Evolutionary conservation across 53 echinoderm and acorn worm species (phyloP), one percentile per base, ranked within the genome.

Genomic region (Mesocentrotus franciscanus): DNA sequence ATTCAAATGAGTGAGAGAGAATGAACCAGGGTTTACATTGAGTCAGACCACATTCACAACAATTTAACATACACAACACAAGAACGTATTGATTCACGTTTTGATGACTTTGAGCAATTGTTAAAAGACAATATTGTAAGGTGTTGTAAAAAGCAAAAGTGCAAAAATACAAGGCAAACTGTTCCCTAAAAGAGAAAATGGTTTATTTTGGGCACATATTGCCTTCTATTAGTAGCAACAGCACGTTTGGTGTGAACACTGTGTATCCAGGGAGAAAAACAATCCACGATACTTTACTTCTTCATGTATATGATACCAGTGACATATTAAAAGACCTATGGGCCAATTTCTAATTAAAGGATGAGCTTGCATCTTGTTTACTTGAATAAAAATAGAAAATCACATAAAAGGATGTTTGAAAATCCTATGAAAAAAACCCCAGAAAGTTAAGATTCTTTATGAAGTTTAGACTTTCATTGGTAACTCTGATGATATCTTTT

Each of bases 41-140:
- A 87, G 87, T 58, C 87, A 58, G 58, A 58, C 87, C n/a, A 7
- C 27, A 29, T 87, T 87, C 87, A 87, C n/a, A 87, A 29, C 42
- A 81, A 81, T 17, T 42, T 42, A 36, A 81, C 36, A 81, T 76
- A 81, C 81, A 5, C 1, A 36, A 81, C 81, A 81, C 42, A 36
- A 42, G 81, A 81, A 81, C 16, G 8, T 79, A 36, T 39, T 81
- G 81, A 81, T 42, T 81, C 81, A 36, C 81, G 1, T 42, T 81
- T 81, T 81, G 36, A 39, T 81, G 36, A 81, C 42, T 79, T 18
- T 39, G 18, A 42, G 81, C 81, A 42, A 81, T 7, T 81, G 81
- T 81, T 33, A 39, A 5, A 5, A 39, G 34, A 42, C 22, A 1
- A 42, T 81, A 81, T 22, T 8, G 81, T 39, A 81, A 18, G 20